Base-by-base conservation (phyloP, 2,113 vertebrate species). In the Ariopsis seemanni region DNA sequence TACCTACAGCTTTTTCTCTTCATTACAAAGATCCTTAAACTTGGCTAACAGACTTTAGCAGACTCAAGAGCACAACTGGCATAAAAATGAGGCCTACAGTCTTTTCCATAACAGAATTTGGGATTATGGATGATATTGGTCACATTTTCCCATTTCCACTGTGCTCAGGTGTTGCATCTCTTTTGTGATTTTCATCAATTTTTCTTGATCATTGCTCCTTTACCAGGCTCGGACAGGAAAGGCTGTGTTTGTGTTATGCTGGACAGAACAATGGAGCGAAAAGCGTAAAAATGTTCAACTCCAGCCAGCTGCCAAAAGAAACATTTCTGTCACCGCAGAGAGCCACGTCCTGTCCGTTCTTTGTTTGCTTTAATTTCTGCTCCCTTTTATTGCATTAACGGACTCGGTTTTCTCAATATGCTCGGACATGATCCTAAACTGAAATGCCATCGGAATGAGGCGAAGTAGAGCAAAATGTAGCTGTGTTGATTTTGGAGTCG, bases 271-370 rank as follows among this genome's bases (percentile, higher is more conserved):
- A 88, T 88, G 85, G 80, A 69, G 86, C 80, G 48, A 30, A 79
- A 83, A 88, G 65, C 18, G 67, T 87, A 62, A 69, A 78, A 86
- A 86, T 67, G 75, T 88, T 83, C 60, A 78, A 75, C 83, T 85
- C 84, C 65, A 79, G 60, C 79, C 30, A 6, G 53, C 74, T 34
- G 89, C 89, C 89, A 90, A 90, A 57, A 90, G 89, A 89, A 90
- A 90, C 90, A 89, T 79, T 85, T 87, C 78, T 90, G 90, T 90
- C 90, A 89, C 81, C n/a, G 48, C 50, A 0, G 80, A 87, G 77
- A 72, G 53, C 69, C 63, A 50, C 27, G 86, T 88, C 88, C 87
- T 87, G 85, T 84, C 82, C 72, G 2, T 50, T 67, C 58, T 82
- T 78, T 88, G 77, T 81, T 69, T 69, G 62, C 63, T 57, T 67